Evolutionary conservation across 2,797 vertebrate genomes (phyloP), one percentile per base, ranked within the genome.

Genomic region (Ispidina lecontei): DNA sequence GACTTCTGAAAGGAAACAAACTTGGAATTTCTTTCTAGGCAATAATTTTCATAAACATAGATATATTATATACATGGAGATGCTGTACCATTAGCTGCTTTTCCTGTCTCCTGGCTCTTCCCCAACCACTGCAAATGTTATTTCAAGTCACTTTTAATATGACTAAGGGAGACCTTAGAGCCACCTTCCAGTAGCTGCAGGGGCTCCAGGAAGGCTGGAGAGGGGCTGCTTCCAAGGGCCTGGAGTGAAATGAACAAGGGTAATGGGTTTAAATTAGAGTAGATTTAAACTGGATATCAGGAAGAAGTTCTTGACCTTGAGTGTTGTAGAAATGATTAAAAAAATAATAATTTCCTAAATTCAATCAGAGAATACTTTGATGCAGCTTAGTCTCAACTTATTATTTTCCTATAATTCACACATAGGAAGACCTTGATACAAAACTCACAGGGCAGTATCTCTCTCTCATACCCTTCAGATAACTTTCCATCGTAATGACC

Each of bases 31-130:
- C 13, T 15, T 81, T 46, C 39, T 55, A 10, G 23, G 81, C 22
- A 22, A 63, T 25, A 52, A 54, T 47, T 29, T 78, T 74, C 29
- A 52, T 75, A 49, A 75, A 54, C 31, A 59, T 2, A 56, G 23
- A 41, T 15, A 12, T 1, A 58, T 3, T 16, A 3, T 28, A 28
- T 26, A 0, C 0, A 17, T 8, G 12, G 35, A 80, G 44, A 76
- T 10, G 22, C 12, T 49, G 28, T 25, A 72, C 33, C 31, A 26
- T 68, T 25, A 68, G 33, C 19, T 72, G 41, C 3, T 49, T 87
- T 43, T 68, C 23, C 31, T 14, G 21, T 29, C 35, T 74, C 41
- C 39, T 68, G 21, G n/a, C 51, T 83, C 29, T 52, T 65, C 43
- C 37, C 26, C 16, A 62, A 8, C 12, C 41, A 52, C 33, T 43